These are phyloP conservation scores for Nebria ingens DNA, from an alignment of 1,140 invertebrate genomes.

Conservation along the genomic window DNA sequence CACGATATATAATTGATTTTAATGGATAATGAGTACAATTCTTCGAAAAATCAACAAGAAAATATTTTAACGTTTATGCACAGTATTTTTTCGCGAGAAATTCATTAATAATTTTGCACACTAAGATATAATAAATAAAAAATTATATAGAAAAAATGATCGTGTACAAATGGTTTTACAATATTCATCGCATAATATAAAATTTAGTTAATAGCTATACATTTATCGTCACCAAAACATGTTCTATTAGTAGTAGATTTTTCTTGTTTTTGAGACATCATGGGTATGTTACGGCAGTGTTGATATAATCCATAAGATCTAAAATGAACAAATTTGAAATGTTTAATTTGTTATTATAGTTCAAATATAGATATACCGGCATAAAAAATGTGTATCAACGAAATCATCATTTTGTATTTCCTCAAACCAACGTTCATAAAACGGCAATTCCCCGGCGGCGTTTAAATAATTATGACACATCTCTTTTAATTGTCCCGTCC, in stretches of 20 bases:
- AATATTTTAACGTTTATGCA: no score
- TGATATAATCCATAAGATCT: conserved; percentile 3
- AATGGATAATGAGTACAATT: no score
- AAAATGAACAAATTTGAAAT: not conserved
- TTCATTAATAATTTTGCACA: no score
- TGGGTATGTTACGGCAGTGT: not conserved
- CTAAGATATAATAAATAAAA: no score
- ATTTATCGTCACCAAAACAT: no score
- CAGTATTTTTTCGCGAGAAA: no score
- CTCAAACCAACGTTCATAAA: not conserved
- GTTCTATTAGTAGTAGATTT: not conserved
- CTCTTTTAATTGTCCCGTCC: not conserved
- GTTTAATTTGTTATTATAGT: not conserved
- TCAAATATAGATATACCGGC: not conserved
- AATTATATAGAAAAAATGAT: no score
- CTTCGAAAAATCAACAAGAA: no score
- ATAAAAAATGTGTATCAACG: not conserved
- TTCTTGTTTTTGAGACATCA: not conserved
- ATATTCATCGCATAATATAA: no score
- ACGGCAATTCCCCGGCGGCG: not conserved
- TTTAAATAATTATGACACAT: not conserved
- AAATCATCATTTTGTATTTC: not conserved
- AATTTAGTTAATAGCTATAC: no score
- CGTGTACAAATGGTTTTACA: no score
- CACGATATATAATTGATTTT: no score